Percentiles rank a stretch among this genome's conserved stretches.
phyloP scores from a whole-genome alignment of 1,140 invertebrate species.

The Akabosia matsudoensis region DNA sequence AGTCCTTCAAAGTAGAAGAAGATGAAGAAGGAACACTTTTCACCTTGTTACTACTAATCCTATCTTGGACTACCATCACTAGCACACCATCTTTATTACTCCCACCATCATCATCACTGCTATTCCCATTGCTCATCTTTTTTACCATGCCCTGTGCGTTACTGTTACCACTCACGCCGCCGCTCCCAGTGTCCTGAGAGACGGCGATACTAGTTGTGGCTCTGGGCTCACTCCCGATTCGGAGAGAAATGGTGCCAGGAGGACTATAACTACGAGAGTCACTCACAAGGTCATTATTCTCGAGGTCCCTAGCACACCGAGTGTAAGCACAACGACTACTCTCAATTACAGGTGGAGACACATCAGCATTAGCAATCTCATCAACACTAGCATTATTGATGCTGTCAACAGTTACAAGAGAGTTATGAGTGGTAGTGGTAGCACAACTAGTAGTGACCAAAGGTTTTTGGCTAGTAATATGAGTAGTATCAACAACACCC shows the following conservation, averaged over 20 bases:
- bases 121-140: constrained; percentile 12
- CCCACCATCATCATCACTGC: constrained; percentile 6
- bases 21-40: constrained; percentile 21
- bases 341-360: constrained; percentile 30
- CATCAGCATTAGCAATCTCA: constrained; percentile 25
- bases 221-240: not conserved
- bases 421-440: constrained; percentile 27
- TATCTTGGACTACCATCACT: constrained; percentile 22
- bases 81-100: constrained; percentile 9
- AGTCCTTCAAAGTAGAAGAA: constrained; percentile 19
- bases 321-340: constrained; percentile 22
- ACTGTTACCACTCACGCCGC: not conserved
- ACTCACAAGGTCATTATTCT: constrained; percentile 39
- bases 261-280: not conserved
- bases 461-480: too few relatives aligned
- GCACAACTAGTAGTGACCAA: too few relatives aligned
- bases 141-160: constrained; percentile 17
- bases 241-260: constrained; percentile 14
- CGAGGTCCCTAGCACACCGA: constrained; percentile 36
- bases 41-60: not conserved
- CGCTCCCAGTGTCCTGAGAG: not conserved
- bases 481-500: constrained; percentile 28
- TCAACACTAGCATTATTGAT: not conserved
- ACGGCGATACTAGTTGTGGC: not conserved
- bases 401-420: constrained; percentile 1